A percentile compares a stretch with the other conserved stretches of the same genome.
phyloP scores from a whole-genome alignment of 2,888 invertebrate genomes.

The Hypsopygia costalis region DNA sequence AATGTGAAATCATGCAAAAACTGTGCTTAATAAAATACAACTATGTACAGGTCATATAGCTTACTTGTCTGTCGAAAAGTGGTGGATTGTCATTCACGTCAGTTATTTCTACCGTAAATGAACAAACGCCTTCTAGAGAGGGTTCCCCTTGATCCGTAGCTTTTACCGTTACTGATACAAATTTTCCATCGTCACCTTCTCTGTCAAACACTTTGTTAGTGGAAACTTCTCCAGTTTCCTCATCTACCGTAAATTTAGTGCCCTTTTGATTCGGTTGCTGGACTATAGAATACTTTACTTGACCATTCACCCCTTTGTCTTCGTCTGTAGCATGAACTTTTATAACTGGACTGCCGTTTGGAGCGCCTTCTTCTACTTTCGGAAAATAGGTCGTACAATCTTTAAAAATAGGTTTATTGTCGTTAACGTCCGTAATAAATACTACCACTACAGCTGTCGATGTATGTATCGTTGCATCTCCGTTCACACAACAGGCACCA shows the following conservation, averaged over 20 bases:
- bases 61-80: conserved; percentile 95
- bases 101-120: conserved; percentile 98
- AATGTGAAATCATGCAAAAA: conserved; percentile 41
- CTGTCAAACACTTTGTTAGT: conserved; percentile 98
- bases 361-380: conserved; percentile 96
- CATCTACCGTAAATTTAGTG: conserved; percentile 96
- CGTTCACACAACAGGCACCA: conserved; percentile 96
- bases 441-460: conserved; percentile 97
- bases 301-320: conserved; percentile 97
- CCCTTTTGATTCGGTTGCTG: conserved; percentile 97
- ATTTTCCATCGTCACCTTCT: conserved; percentile 97
- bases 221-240: conserved; percentile 96
- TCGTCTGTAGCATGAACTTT: conserved; percentile 97
- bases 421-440: conserved; percentile 98
- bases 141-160: conserved; percentile 99
- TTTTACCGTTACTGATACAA: conserved; percentile 97
- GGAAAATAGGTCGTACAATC: conserved; percentile 96
- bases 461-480: conserved; percentile 92
- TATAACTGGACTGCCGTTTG: conserved; percentile 95
- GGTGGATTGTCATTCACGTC: conserved; percentile 99
- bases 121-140: conserved; percentile 98
- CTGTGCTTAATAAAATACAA: conserved; percentile 25
- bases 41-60: conserved; percentile 30
- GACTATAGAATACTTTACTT: conserved; percentile 98
- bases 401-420: conserved; percentile 97